A percentile compares a stretch with the other conserved stretches of the same genome.
These are phyloP conservation scores for Torymus aiolomorphi DNA, from an alignment of 2,888 invertebrate species.

Conservation along the genomic window DNA sequence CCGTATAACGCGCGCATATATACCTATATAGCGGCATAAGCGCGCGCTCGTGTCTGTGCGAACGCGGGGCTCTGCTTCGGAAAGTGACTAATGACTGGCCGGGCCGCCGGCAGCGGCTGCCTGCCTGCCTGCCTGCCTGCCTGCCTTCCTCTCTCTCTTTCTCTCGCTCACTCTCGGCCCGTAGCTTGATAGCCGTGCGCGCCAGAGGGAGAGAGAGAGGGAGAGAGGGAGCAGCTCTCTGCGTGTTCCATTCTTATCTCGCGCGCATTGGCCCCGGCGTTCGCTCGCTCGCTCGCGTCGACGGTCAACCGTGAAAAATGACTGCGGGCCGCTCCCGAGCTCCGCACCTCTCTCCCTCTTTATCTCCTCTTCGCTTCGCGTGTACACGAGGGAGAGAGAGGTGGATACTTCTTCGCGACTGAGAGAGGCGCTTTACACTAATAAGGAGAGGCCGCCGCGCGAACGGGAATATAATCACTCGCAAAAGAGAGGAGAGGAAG, in stretches of 20 bases:
- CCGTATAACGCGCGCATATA: slow-evolving; percentile 11
- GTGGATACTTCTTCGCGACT: too few species aligned
- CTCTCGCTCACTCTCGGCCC: slow-evolving; percentile 64
- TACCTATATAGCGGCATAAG: slow-evolving; percentile 37
- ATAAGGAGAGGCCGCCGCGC: slow-evolving; percentile 50
- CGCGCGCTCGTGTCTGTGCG: slow-evolving; percentile 60
- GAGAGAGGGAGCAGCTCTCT: slow-evolving; percentile 68
- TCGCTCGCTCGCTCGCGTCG: slow-evolving; percentile 69
- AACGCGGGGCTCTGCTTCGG: slow-evolving; percentile 75
- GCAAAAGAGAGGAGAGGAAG: slow-evolving; percentile 29
- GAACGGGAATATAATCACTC: slow-evolving; percentile 54
- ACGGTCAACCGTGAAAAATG: slow-evolving; percentile 73
- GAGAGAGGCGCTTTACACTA: slow-evolving; percentile 49
- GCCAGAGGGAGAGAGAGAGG: slow-evolving; percentile 68
- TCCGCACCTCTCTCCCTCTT: slow-evolving; percentile 53
- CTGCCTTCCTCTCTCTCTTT: slow-evolving; percentile 35
- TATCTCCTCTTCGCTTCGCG: slow-evolving; percentile 32
- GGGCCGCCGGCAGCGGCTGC: slow-evolving; percentile 56
- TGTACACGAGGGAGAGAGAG: too few species aligned
- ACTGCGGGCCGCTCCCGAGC: slow-evolving; percentile 64
- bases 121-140: slow-evolving; percentile 60
- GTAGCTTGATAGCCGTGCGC: slow-evolving; percentile 32
- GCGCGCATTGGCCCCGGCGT: slow-evolving; percentile 55
- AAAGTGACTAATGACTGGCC: slow-evolving; percentile 75
- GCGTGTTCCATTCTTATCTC: slow-evolving; percentile 63